Base-by-base conservation (phyloP, 2,888 invertebrate species). In the Andrena praecox region DNA sequence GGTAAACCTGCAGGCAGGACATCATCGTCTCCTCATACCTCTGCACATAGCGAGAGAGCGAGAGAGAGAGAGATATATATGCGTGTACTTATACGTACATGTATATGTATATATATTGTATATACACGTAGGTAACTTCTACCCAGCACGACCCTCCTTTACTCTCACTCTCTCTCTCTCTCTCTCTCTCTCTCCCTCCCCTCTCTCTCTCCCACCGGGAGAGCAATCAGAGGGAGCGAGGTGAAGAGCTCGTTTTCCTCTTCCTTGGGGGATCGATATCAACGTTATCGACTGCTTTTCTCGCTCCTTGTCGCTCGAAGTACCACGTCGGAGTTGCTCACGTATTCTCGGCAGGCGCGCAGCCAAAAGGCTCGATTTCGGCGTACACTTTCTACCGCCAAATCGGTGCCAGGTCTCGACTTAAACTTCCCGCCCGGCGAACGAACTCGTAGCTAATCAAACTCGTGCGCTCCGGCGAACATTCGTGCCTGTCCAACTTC, bases 261-360 rank as follows among this genome's bases (percentile, higher is more conserved):
- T 85, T 89, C 84, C 85, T 87, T 85, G 77, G 73, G 85, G 86
- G 89, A 92, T 92, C 92, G 91, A 92, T 92, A 92, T 91, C 91
- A 90, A 88, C 91, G 90, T 91, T 90, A 91, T 91, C 89, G 88
- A 78, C 85, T 87, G 86, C 88, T 82, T 89, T 83, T 64, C 86
- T 73, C 86, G 84, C 84, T 89, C 85, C 78, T 85, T 84, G 79
- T 82, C 83, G 75, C 77, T 77, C 78, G 74, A 69, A 84, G 78
- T 80, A 82, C 80, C 59, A 76, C 84, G 60, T 48, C 79, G 68
- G 63, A 33, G 16, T 42, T 59, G 72, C 77, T 83, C 83, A 73
- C 77, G 74, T 81, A 80, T 75, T 85, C 85, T 72, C 80, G 60
- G 80, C 72, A 86, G 89, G 86, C 87, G 85, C 67, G 80, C 84